phyloP scores from a whole-genome alignment of 2,888 invertebrate species.

The Caenorhabditis drosophilae region DNA sequence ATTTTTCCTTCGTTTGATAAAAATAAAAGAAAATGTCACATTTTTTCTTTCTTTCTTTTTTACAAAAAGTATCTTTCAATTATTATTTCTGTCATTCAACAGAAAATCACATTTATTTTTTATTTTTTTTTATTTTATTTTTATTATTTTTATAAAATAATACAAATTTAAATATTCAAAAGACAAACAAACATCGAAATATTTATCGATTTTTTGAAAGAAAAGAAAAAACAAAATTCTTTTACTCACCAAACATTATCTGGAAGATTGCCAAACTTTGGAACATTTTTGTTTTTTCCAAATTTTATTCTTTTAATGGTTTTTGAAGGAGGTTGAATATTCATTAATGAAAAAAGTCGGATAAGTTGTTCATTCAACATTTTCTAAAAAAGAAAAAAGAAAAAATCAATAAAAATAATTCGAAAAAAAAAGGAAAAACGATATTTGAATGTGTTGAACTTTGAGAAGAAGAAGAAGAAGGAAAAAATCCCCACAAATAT shows the following conservation, averaged over 20 bases:
- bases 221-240: neutral
- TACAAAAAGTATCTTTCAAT: too few species aligned
- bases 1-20: too few species aligned
- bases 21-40: too few species aligned
- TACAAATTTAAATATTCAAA: neutral
- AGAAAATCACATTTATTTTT: too few species aligned
- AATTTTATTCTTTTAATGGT: conserved; percentile 19
- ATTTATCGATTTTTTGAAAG: neutral
- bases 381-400: neutral
- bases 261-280: conserved; percentile 31
- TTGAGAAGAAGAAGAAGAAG: neutral
- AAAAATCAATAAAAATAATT: neutral
- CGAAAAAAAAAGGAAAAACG: neutral
- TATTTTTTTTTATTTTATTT: too few species aligned
- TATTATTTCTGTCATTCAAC: too few species aligned
- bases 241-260: conserved; percentile 32
- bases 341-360: conserved; percentile 30
- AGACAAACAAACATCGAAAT: neutral
- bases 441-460: neutral
- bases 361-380: conserved; percentile 38
- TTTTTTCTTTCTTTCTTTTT: too few species aligned
- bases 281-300: conserved; percentile 22
- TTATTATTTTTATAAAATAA: neutral
- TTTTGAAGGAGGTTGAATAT: conserved; percentile 31
- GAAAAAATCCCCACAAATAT: neutral